These are phyloP conservation scores for Acleris holmiana DNA, from an alignment of 2,888 invertebrate genomes.

Conservation along the genomic window DNA sequence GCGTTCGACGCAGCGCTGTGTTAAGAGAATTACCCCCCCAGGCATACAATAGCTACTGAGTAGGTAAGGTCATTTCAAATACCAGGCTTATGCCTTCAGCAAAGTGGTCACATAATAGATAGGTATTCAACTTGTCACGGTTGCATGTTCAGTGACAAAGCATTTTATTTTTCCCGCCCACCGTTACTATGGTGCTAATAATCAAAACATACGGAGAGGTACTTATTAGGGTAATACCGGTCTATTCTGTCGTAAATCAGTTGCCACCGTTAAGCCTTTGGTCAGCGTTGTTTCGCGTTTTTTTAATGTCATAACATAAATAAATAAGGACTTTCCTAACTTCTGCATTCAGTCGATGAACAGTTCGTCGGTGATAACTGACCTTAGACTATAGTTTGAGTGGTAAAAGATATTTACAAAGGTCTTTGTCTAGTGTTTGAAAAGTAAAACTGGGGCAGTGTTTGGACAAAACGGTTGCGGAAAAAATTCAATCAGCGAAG, in stretches of 20 bases:
- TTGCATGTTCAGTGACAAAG: conserved; percentile 54
- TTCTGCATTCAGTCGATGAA: conserved; percentile 5
- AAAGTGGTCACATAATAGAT: neutral
- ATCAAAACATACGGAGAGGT: conserved; percentile 59
- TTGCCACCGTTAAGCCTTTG: conserved; percentile 43
- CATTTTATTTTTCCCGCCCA: conserved; percentile 47
- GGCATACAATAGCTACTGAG: no score
- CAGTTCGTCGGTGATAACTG: conserved; percentile 10
- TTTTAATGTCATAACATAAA: conserved; percentile 3
- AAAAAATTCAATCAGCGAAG: conserved; percentile 66
- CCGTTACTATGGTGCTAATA: conserved; percentile 66
- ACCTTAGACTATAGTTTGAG: neutral
- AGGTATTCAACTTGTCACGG: conserved; percentile 23
- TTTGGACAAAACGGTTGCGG: conserved; percentile 83
- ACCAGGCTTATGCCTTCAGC: neutral
- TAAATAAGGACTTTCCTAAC: conserved; percentile 17
- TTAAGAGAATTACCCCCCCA: no score
- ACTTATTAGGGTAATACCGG: conserved; percentile 43
- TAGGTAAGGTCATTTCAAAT: neutral
- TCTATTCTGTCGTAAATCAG: conserved; percentile 53
- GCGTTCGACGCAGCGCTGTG: no score
- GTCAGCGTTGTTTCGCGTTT: conserved; percentile 36
- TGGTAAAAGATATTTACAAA: neutral
- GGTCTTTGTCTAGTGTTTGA: neutral
- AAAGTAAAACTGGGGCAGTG: conserved; percentile 85